Evolutionary conservation across 2,888 invertebrate genomes (phyloP).

Genomic region (Beris morrisii): DNA sequence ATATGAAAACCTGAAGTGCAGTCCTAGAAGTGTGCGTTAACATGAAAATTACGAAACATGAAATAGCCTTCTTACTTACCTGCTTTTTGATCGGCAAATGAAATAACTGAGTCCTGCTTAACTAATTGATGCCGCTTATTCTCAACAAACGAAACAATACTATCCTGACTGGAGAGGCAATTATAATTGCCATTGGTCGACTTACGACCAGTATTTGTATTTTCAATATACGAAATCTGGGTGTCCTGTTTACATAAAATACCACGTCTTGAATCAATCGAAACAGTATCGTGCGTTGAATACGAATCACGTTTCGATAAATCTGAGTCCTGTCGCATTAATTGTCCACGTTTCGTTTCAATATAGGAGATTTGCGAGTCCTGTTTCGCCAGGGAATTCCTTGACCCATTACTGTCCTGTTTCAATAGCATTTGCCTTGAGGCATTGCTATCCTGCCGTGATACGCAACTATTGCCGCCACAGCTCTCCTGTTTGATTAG

Average conservation of each 20-base stretch:
- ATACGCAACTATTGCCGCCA: slow-evolving; percentile 41
- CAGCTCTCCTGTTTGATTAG: slow-evolving; percentile 56
- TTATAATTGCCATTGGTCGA: slow-evolving; percentile 17
- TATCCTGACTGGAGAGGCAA: slow-evolving; percentile 43
- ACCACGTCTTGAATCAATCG: slow-evolving; percentile 51
- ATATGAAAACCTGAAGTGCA: too few relatives aligned
- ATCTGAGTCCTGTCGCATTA: slow-evolving; percentile 43
- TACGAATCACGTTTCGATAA: slow-evolving; percentile 46
- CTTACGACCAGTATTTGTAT: slow-evolving; percentile 33
- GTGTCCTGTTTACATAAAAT: slow-evolving; percentile 47
- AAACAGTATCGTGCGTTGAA: slow-evolving; percentile 50
- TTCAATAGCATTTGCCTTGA: slow-evolving; percentile 54
- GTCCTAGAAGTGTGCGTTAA: too few relatives aligned
- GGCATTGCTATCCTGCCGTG: slow-evolving; percentile 49
- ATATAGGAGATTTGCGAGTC: slow-evolving; percentile 57
- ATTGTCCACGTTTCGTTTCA: slow-evolving; percentile 50
- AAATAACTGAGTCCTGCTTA: slow-evolving; percentile 56
- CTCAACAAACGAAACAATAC: slow-evolving; percentile 47
- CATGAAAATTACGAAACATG: too few relatives aligned
- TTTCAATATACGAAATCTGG: slow-evolving; percentile 46
- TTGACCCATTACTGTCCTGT: slow-evolving; percentile 54
- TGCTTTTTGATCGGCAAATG: slow-evolving; percentile 56
- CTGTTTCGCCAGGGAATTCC: slow-evolving; percentile 54
- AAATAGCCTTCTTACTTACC: slow-evolving; percentile 42
- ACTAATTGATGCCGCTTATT: slow-evolving; percentile 55